Evolutionary conservation across 2,113 vertebrate genomes (phyloP).

Genomic region (Aramus guarauna): DNA sequence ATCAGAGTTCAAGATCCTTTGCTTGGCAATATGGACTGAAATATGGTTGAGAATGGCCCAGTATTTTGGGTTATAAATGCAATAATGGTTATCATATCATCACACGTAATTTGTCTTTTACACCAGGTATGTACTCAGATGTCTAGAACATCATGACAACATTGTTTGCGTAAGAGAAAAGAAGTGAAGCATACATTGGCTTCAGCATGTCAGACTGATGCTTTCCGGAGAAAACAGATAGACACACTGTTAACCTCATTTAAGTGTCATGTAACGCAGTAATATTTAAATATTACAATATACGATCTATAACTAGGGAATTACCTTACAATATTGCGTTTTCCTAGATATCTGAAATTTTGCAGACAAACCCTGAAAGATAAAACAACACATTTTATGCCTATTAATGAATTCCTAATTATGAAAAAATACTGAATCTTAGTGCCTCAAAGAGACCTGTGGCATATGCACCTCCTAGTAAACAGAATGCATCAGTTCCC

Average conservation of each 20-base stretch:
- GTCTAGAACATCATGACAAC: neutral
- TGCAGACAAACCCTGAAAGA: slow-evolving; percentile 92
- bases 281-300: neutral
- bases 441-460: neutral
- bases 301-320: neutral
- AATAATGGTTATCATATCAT: neutral
- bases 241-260: neutral
- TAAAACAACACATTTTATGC: neutral
- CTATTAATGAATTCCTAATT: neutral
- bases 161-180: neutral
- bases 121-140: neutral
- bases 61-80: neutral
- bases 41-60: neutral
- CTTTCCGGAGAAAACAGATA: neutral
- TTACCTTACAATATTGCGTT: slow-evolving; percentile 96
- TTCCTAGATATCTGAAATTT: slow-evolving; percentile 96
- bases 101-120: neutral
- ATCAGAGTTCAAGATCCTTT: neutral
- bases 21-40: neutral
- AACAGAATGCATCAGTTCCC: neutral
- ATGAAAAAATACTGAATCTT: neutral
- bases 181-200: neutral
- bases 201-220: neutral
- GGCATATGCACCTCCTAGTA: neutral
- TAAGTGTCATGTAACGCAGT: neutral